Evolutionary conservation across 2,113 vertebrate species (phyloP).

Genomic region (human): GRCh38 chr6:68202501-68203000

Average conservation of each 20-base stretch:
- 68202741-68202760: constrained; percentile 52
- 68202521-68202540: constrained; percentile 27
- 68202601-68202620: constrained; percentile 70
- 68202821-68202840: constrained; percentile 68
- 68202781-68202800: constrained; percentile 54
- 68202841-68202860: constrained; percentile 51
- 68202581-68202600: constrained; percentile 42
- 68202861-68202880: constrained; percentile 43
- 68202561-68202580: constrained; percentile 55
- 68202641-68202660: neutral
- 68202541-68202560: constrained; percentile 17
- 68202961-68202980: neutral
- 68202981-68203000: neutral
- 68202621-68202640: neutral
- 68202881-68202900: constrained; percentile 55
- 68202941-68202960: neutral
- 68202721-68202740: constrained; percentile 58
- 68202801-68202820: constrained; percentile 65
- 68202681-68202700: constrained; percentile 44
- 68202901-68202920: constrained; percentile 41
- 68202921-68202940: constrained; percentile 46
- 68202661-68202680: constrained; percentile 17
- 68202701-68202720: constrained; percentile 74
- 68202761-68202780: constrained; percentile 46
- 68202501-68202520: neutral